Conservation (phyloP, 1,140 invertebrate species). For the Heliconius hermathena region DNA sequence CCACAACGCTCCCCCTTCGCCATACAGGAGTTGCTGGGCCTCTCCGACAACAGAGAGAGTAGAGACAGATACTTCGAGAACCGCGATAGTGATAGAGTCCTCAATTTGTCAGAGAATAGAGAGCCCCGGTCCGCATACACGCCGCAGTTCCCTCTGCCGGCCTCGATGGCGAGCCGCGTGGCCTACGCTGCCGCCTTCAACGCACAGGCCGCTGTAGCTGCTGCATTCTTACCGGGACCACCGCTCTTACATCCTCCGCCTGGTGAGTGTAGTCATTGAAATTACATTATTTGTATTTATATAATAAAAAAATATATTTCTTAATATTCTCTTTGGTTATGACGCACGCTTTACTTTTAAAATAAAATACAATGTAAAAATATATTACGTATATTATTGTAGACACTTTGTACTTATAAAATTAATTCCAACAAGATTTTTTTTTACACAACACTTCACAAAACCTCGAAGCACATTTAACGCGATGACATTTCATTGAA, state of each 20-base stretch:
- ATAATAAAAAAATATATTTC: no score
- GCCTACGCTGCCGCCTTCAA: conserved; percentile 93
- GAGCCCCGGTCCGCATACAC: conserved; percentile 74
- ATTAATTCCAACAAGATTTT: neutral
- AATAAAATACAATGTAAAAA: neutral
- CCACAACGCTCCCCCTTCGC: conserved; percentile 95
- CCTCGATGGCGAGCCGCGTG: conserved; percentile 85
- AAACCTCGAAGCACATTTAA: neutral
- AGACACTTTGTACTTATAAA: neutral
- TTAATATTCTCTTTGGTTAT: no score
- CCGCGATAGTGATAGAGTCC: conserved; percentile 55
- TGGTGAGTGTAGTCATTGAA: conserved; percentile 56
- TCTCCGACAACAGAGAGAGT: conserved; percentile 81
- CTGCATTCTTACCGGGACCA: conserved; percentile 87
- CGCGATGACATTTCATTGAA: neutral
- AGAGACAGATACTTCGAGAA: conserved; percentile 59
- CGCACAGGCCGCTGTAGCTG: conserved; percentile 93
- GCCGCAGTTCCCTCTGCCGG: conserved; percentile 81
- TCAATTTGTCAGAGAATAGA: conserved; percentile 64
- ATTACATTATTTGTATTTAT: no score
- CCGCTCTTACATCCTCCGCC: conserved; percentile 69
- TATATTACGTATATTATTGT: neutral
- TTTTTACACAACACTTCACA: neutral
- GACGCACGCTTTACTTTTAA: no score
- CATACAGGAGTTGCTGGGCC: conserved; percentile 93